phyloP scores from a whole-genome alignment of 2,113 vertebrate species.

The Puntigrus tetrazona region DNA sequence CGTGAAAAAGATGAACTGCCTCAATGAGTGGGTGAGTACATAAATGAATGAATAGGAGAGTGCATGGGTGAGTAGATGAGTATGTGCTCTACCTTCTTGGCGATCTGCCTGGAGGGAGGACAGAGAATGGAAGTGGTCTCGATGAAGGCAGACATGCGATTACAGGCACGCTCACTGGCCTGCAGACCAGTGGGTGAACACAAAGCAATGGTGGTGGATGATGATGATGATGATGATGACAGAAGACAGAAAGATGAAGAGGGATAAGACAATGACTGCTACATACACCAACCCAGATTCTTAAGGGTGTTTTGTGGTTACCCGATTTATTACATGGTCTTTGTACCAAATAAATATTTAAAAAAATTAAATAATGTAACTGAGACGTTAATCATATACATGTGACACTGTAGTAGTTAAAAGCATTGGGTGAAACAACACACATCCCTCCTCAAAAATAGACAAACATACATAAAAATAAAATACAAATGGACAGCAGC shows the following conservation, averaged over 20 bases:
- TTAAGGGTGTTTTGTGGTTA: neutral
- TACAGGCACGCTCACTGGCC: slow-evolving; percentile 80
- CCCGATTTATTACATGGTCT: neutral
- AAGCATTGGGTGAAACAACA: neutral
- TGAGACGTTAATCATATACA: neutral
- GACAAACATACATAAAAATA: neutral
- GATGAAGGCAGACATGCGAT: slow-evolving; percentile 88
- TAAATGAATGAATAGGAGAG: neutral
- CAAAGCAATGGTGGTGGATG: slow-evolving; percentile 56
- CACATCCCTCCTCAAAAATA: neutral
- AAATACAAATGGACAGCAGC: neutral
- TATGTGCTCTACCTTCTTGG: slow-evolving; percentile 84
- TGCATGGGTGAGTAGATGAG: slow-evolving; percentile 9
- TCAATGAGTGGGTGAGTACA: neutral
- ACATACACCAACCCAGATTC: neutral
- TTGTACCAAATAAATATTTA: neutral
- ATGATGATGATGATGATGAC: slow-evolving; percentile 59
- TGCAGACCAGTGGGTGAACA: slow-evolving; percentile 71
- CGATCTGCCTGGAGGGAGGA: slow-evolving; percentile 79
- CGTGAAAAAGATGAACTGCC: neutral
- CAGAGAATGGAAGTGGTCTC: slow-evolving; percentile 79
- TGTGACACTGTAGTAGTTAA: neutral
- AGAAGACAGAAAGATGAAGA: slow-evolving; percentile 18
- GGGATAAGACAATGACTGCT: neutral
- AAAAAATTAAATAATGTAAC: neutral